phyloP scores from a whole-genome alignment of 2,888 invertebrate genomes.

The Caenorhabditis sp. region DNA sequence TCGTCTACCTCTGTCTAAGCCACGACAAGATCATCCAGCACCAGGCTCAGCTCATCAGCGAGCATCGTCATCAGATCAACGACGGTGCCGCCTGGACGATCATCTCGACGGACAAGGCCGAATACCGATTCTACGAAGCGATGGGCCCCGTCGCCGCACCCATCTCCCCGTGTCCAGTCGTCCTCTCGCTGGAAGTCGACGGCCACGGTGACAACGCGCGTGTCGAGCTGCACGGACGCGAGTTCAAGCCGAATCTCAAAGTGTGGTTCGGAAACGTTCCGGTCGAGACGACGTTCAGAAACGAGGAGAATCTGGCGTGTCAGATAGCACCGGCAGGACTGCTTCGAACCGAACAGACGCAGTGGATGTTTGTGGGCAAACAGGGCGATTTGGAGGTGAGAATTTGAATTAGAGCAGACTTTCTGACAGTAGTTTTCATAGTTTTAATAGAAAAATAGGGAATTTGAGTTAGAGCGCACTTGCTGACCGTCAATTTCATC shows the following conservation, averaged over 20 bases:
- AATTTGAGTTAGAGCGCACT: too few species aligned
- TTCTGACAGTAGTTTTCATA: too few species aligned
- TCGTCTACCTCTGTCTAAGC: conserved; percentile 98
- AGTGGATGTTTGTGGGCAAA: conserved; percentile 33
- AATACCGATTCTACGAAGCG: conserved; percentile 99
- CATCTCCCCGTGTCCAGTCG: conserved; percentile 97
- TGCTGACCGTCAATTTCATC: too few species aligned
- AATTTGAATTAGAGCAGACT: too few species aligned
- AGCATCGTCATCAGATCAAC: conserved; percentile 99
- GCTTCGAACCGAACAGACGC: conserved; percentile 53
- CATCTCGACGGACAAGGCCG: conserved; percentile 98
- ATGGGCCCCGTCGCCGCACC: conserved; percentile 95
- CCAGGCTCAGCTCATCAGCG: conserved; percentile 97
- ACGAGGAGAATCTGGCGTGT: conserved; percentile 70
- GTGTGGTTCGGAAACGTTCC: conserved; percentile 99
- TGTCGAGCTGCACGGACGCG: conserved; percentile 96
- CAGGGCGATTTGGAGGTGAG: conserved; percentile 58
- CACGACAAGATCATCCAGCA: conserved; percentile 99
- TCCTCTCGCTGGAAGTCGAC: conserved; percentile 90
- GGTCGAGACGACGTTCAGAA: conserved; percentile 89
- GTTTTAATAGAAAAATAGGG: too few species aligned
- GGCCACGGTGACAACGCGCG: conserved; percentile 87
- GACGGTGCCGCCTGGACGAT: conserved; percentile 99
- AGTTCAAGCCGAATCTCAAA: conserved; percentile 94
- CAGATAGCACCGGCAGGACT: conserved; percentile 63